phyloP scores from a whole-genome alignment of 2,888 invertebrate genomes.

The Plutella xylostella region DNA sequence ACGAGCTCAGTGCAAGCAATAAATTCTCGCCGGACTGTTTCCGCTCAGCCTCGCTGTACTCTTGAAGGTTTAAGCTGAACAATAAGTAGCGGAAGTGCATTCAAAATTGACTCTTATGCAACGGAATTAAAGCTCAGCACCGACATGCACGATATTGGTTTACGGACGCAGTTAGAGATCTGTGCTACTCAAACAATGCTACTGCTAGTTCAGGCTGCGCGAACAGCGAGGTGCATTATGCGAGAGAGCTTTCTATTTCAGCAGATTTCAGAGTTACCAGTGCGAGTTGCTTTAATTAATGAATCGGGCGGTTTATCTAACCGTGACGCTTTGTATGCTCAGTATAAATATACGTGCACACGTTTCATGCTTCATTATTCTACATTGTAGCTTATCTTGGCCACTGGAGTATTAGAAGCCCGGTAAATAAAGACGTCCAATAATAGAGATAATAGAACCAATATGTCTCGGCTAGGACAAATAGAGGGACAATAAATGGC shows the following conservation, averaged over 20 bases:
- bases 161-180: slow-evolving; percentile 39
- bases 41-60: slow-evolving; percentile 30
- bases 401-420: too few species aligned
- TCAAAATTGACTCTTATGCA: slow-evolving; percentile 27
- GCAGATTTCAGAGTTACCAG: not conserved
- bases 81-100: slow-evolving; percentile 21
- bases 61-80: slow-evolving; percentile 29
- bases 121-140: slow-evolving; percentile 27
- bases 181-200: slow-evolving; percentile 46
- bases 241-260: not conserved
- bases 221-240: slow-evolving; percentile 29
- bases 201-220: slow-evolving; percentile 46
- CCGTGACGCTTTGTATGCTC: too few species aligned
- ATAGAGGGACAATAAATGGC: slow-evolving; percentile 2
- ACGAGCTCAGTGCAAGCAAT: slow-evolving; percentile 31
- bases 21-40: slow-evolving; percentile 30
- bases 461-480: not conserved
- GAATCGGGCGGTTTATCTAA: too few species aligned
- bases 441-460: too few species aligned
- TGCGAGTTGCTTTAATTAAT: too few species aligned
- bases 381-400: too few species aligned
- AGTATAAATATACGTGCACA: too few species aligned
- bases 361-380: too few species aligned
- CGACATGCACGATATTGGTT: slow-evolving; percentile 26
- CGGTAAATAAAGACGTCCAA: slow-evolving; percentile 3